Conservation (phyloP, 2,113 vertebrate genomes). For the Girardinichthys multiradiatus region DNA sequence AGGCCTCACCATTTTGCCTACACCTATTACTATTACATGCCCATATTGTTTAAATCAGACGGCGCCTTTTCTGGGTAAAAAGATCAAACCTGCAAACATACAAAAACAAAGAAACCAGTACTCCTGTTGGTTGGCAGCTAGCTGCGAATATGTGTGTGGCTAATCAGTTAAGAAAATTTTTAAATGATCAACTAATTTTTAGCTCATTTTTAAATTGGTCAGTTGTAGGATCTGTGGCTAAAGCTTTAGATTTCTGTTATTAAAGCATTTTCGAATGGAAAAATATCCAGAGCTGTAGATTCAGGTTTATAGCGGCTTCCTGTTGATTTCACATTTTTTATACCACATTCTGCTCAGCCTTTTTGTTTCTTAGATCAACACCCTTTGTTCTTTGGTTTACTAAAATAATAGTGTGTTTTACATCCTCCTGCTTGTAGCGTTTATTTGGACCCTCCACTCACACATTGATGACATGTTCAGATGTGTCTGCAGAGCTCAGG, state of each 20-base stretch:
- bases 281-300: neutral
- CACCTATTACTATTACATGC: no score
- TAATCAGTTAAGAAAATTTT: neutral
- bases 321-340: neutral
- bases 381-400: neutral
- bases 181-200: no score
- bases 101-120: neutral
- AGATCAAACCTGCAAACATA: neutral
- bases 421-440: neutral
- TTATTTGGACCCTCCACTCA: no score
- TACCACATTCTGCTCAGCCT: neutral
- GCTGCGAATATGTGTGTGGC: no score
- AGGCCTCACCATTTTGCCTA: no score
- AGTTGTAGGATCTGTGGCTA: neutral
- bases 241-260: neutral
- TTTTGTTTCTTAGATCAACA: neutral
- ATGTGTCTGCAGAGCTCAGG: constrained; percentile 29
- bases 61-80: no score
- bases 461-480: neutral
- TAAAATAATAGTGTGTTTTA: neutral
- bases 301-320: neutral
- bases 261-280: neutral
- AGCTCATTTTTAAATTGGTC: neutral
- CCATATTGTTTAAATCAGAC: no score
- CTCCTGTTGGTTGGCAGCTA: neutral